phyloP scores from a whole-genome alignment of 2,888 invertebrate species.

The Philopedon plagiatum region DNA sequence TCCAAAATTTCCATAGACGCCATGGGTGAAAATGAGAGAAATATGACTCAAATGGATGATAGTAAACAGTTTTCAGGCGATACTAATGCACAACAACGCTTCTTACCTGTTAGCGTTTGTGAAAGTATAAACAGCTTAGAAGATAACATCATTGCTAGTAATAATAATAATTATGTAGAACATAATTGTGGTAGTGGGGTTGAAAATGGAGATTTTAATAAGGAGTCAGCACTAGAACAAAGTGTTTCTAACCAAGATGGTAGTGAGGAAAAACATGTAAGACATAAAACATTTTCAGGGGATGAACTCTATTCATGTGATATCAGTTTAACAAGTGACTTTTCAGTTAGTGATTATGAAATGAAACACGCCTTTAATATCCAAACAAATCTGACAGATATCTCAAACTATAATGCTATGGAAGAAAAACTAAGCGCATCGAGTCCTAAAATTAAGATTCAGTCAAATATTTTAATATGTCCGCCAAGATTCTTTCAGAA shows the following conservation, averaged over 20 bases:
- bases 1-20: neutral
- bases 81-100: conserved; percentile 4
- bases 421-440: neutral
- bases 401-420: neutral
- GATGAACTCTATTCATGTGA: neutral
- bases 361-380: neutral
- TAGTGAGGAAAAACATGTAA: neutral
- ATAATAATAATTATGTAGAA: neutral
- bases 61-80: conserved; percentile 19
- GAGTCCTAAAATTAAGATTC: conserved; percentile 40
- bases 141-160: neutral
- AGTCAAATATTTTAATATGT: conserved; percentile 43
- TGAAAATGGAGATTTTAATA: neutral
- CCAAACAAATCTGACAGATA: neutral
- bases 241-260: neutral
- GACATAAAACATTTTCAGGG: neutral
- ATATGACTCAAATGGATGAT: neutral
- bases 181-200: neutral
- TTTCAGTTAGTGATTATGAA: conserved; percentile 12
- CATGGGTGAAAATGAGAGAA: neutral
- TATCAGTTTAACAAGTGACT: conserved; percentile 3
- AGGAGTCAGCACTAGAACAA: neutral
- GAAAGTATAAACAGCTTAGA: conserved; percentile 17
- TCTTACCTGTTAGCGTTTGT: neutral
- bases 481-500: conserved; percentile 20